Evolutionary conservation across 1,140 invertebrate genomes (phyloP), one percentile per base, ranked within the genome.

Genomic region (Thaumatotibia leucotreta): DNA sequence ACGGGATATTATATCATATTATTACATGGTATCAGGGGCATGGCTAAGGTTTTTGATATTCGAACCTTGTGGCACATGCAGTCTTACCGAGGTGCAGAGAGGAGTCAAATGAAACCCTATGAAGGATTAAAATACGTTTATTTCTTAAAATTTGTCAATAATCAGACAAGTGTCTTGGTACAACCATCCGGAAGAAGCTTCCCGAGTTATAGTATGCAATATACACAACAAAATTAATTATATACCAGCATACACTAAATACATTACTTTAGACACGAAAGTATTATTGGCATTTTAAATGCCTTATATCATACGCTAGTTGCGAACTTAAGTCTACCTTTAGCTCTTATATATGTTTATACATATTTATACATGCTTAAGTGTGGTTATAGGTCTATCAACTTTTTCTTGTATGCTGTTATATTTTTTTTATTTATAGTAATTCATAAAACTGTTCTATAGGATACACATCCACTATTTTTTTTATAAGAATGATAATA

Each of bases 81-180:
- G 35, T 8, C 35, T 1, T 45, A 45, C 17, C 2, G 39, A 45
- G 39, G 14, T 45, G 17, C 39, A 20, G 2, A 58, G 23, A 14
- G 61, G 61, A 63, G 22, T 35, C 31, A 77, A 84, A 84, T 85
- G 74, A 86, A 81, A 86, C 75, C 4, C 80, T 68, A 70, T 62
- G 45, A 83, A 86, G 84, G 84, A 88, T 86, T 86, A 88, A 86
- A 86, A 88, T 88, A 88, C 80, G 84, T 88, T 86, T 88, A 88
- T 88, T 88, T 88, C 79, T 87, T 87, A 87, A 83, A 88, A 86
- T 86, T 88, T 87, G 80, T 87, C 86, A 86, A 88, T 85, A 83
- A 77, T 80, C 77, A 76, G 75, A 76, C 70, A 76, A 69, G 72
- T 72, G 65, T 74, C 58, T 65, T 33, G 65, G 66, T 72, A 77